phyloP scores from a whole-genome alignment of 37 sponge, comb jelly and placozoan genomes.

The Lycopodina hypogea region DNA sequence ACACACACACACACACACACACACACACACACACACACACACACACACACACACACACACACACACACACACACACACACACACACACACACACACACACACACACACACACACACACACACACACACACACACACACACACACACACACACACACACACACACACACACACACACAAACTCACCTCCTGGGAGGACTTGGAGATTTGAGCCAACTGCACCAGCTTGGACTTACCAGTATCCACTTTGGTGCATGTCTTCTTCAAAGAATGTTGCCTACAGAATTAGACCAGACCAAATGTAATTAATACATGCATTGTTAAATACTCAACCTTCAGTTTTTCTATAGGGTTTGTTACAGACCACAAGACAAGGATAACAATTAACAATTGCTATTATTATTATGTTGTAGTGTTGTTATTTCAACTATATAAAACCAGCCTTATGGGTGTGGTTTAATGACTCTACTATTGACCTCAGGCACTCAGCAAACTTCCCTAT shows the following conservation, averaged over 20 bases:
- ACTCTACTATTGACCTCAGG: too few relatives aligned
- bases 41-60: slow-evolving; percentile 6
- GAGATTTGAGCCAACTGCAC: background rate
- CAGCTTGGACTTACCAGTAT: background rate
- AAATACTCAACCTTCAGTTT: too few relatives aligned
- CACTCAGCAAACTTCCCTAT: too few relatives aligned
- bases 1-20: slow-evolving; percentile 37
- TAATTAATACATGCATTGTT: too few relatives aligned
- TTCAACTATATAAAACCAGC: too few relatives aligned
- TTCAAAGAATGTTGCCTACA: background rate
- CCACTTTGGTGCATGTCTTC: background rate
- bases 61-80: background rate
- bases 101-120: background rate
- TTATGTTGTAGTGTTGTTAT: too few relatives aligned
- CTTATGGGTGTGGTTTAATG: too few relatives aligned
- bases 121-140: background rate
- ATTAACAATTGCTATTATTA: too few relatives aligned
- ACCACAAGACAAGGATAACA: too few relatives aligned
- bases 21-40: slow-evolving; percentile 14
- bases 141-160: slow-evolving; percentile 23
- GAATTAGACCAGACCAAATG: too few relatives aligned
- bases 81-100: background rate
- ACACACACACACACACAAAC: slow-evolving; percentile 20
- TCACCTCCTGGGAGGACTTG: slow-evolving; percentile 10
- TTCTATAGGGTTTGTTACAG: too few relatives aligned